Conservation (phyloP, 2,888 invertebrate species). For the Bombyx huttoni region DNA sequence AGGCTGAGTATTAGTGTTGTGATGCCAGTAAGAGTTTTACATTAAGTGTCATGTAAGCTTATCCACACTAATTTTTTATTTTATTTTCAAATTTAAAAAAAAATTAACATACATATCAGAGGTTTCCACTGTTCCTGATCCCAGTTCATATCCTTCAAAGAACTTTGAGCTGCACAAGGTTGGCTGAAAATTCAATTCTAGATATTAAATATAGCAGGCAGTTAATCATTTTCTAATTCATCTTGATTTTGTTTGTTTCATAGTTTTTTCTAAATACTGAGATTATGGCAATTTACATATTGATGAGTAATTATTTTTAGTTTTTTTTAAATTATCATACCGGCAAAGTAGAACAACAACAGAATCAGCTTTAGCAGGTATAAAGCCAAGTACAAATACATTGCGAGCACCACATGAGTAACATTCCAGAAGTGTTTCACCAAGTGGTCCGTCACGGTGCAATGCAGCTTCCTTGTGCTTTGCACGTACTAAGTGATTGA, state of each 20-base stretch:
- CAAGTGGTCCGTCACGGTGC: conserved; percentile 96
- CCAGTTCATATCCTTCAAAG: conserved; percentile 99
- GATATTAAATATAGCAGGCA: too few species aligned
- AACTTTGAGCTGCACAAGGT: conserved; percentile 98
- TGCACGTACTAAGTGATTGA: conserved; percentile 98
- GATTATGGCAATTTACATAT: too few species aligned
- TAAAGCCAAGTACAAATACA: conserved; percentile 98
- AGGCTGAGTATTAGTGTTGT: too few species aligned
- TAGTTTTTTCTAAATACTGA: too few species aligned
- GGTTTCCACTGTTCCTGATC: conserved; percentile 99
- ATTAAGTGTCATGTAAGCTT: too few species aligned
- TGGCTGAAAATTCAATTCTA: conserved; percentile 65
- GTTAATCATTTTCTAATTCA: too few species aligned
- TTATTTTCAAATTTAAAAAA: neutral
- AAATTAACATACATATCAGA: conserved; percentile 75
- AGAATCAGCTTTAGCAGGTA: conserved; percentile 98
- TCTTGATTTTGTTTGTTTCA: too few species aligned
- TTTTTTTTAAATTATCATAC: conserved; percentile 28
- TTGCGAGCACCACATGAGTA: conserved; percentile 99
- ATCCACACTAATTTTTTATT: neutral
- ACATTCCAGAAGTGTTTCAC: conserved; percentile 97
- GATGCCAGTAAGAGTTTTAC: too few species aligned
- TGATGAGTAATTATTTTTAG: neutral
- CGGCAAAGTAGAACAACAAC: conserved; percentile 97
- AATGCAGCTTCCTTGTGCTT: conserved; percentile 99